phyloP scores from a whole-genome alignment of 2,797 vertebrate species.

The Potorous gilbertii region DNA sequence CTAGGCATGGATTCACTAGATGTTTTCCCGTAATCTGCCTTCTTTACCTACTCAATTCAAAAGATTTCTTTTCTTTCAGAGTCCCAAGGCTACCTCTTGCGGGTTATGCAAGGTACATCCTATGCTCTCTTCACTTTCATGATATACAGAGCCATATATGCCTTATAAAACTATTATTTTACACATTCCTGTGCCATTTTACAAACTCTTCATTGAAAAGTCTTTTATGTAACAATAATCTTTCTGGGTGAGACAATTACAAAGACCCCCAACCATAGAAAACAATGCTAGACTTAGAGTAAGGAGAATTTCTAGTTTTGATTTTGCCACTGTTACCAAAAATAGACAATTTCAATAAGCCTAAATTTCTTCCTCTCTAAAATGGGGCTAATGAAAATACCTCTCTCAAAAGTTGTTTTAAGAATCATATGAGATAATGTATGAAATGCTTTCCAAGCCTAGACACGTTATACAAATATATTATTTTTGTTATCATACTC shows the following conservation, averaged over 20 bases:
- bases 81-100: not conserved
- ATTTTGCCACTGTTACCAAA: not conserved
- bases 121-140: not conserved
- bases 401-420: not conserved
- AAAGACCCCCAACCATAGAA: not conserved
- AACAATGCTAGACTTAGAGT: constrained; percentile 18
- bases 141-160: too few relatives aligned
- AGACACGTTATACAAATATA: constrained; percentile 23
- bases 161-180: not conserved
- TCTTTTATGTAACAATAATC: constrained; percentile 4
- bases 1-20: not conserved
- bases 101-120: not conserved
- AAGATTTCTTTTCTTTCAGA: not conserved
- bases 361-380: not conserved
- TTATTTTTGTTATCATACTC: not conserved
- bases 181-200: not conserved
- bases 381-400: not conserved
- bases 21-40: not conserved
- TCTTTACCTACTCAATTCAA: not conserved
- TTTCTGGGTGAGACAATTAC: constrained; percentile 10
- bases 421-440: constrained; percentile 13
- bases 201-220: constrained; percentile 42
- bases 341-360: not conserved
- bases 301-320: not conserved
- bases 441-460: not conserved